Base-by-base conservation (phyloP, 2,888 invertebrate species). In the Lagria hirta region DNA sequence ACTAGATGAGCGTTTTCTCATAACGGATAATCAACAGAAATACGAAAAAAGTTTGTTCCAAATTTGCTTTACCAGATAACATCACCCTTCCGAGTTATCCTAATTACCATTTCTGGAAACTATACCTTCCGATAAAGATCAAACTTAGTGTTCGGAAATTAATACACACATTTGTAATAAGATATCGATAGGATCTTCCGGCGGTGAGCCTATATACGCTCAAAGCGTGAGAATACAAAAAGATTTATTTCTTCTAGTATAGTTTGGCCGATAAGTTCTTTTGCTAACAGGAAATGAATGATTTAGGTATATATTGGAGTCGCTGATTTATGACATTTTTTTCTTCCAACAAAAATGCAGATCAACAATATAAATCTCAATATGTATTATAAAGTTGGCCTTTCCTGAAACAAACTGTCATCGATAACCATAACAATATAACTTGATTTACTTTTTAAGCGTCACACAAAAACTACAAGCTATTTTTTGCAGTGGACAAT, bases 101-200 rank as follows among this genome's bases (percentile, higher is more conserved):
- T 42, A 42, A 42, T 42, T 42, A 34, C 34, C 27, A 28, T 20
- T 42, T 34, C 34, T 34, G n/a, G 42, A 42, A 42, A 34, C 28
- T 26, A 28, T 27, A 18, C 17, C 15, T 24, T 10, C 7, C 18
- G 42, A 33, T 34, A 42, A 15, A 18, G 34, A 40, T 40, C 40
- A 24, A 24, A 17, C 32, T 23, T 30, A 18, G 30, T 32, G 30
- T 40, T 42, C 18, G 34, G 21, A 42, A 42, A 42, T 42, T 42
- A 42, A 42, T 34, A 42, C 38, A 16, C 11, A 26, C 27, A 27
- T 33, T 34, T 27, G 48, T 40, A 52, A 44, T 52, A 47, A 47
- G 43, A 45, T 51, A 51, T 49, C 47, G 49, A 51, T 48, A 41
- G 32, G 40, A 50, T 54, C 49, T 49, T 49, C 37, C 43, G 43